Evolutionary conservation across 1,140 invertebrate species (phyloP), one percentile per base, ranked within the genome.

Genomic region (Phortica variegata): DNA sequence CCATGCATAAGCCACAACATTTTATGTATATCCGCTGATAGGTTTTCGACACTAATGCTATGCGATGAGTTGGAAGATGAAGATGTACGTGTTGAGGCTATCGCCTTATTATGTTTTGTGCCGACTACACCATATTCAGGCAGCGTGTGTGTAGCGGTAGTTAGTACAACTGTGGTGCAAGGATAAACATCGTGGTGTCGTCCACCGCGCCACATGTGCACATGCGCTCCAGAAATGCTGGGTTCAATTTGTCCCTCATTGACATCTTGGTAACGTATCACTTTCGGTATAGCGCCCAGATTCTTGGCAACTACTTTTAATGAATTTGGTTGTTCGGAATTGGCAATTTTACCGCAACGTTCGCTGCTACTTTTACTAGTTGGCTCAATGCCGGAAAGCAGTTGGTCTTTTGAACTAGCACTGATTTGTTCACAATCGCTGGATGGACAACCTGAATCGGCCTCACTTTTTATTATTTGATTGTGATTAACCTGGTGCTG

Each of bases 231-330:
- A n/a, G n/a, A 31, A 15, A 29, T n/a, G 2, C 41, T 43, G 2
- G 23, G 15, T 21, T 34, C 43, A 3, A 15, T 19, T 5, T 10
- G 8, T 4, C 15, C 5, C 23, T 74, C 71, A 10, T 74, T 61
- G 32, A 73, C 56, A 19, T 74, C 70, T 0, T 66, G 63, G 33
- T 74, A 74, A 29, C 71, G 68, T 2, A 65, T 59, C 31, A 71
- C 66, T 61, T 88, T 89, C 18, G 87, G 87, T 59, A 88, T 88
- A 31, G 87, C 87, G 10, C 87, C 87, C 54, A 88, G 82, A 62
- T 84, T 82, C 73, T 80, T 80, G 21, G 60, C 49, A 0, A 58
- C 56, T 48, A 57, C 57, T 16, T 54, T 57, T 0, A 59, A 62
- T 2, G 59, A 63, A 29, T 65, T 60, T 0, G 63, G 63, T 16